phyloP scores from a whole-genome alignment of 2,888 invertebrate species.

The Fragum whitleyi region DNA sequence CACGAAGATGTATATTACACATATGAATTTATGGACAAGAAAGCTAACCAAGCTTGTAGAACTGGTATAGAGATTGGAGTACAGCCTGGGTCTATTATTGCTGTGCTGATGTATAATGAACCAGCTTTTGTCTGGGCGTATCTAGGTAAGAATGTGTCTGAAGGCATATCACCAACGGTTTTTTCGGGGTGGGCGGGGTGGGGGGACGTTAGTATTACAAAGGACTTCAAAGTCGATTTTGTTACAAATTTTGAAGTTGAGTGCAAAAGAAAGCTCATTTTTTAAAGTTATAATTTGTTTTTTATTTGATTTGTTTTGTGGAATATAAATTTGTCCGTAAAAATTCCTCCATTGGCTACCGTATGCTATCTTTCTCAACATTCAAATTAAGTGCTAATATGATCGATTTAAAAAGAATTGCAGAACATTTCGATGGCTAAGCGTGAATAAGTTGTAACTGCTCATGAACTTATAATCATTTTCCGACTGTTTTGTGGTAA shows the following conservation, averaged over 20 bases:
- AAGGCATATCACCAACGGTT: not conserved
- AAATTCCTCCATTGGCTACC: too few species aligned
- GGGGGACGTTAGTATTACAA: not conserved
- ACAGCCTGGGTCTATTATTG: constrained; percentile 54
- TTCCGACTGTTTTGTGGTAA: not conserved
- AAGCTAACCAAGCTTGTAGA: constrained; percentile 76
- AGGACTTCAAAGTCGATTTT: not conserved
- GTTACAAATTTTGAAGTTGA: not conserved
- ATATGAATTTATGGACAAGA: constrained; percentile 67
- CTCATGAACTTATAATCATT: not conserved
- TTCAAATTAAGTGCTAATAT: too few species aligned
- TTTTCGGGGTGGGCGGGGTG: not conserved
- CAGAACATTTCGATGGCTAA: too few species aligned
- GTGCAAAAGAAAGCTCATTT: not conserved
- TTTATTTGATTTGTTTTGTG: too few species aligned
- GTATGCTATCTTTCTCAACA: too few species aligned
- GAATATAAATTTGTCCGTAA: too few species aligned
- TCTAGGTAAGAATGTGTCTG: constrained; percentile 62
- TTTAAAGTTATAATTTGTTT: too few species aligned
- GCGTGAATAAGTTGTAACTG: too few species aligned
- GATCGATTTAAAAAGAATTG: too few species aligned
- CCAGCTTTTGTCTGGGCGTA: constrained; percentile 61
- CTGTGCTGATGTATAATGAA: constrained; percentile 54
- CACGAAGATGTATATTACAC: constrained; percentile 66
- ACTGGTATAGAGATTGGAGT: constrained; percentile 50